Evolutionary conservation across 1,140 invertebrate genomes (phyloP), one percentile per base, ranked within the genome.

Genomic region (Piezodorus guildinii): DNA sequence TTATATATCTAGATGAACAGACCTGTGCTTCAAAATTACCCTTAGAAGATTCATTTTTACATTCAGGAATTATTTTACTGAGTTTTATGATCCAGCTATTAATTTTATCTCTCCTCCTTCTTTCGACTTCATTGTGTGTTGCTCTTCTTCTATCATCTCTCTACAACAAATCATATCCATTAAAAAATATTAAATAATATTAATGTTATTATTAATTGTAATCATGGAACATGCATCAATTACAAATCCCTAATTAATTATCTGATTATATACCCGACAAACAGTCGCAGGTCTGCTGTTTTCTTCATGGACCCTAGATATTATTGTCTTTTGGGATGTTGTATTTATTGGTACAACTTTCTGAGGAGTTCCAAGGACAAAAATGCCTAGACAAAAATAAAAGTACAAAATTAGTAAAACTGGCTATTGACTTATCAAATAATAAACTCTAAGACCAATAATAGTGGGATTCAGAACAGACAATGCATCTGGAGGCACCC

Each of bases 51-150:
- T 80, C 76, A 65, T 73, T 71, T 14, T 74, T 70, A 70, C 74
- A 76, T 17, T 78, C 75, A 15, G 79, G 77, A 68, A 80, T 74
- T 46, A 86, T 77, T 72, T 85, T 86, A 16, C 81, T 83, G 27
- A 87, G 72, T 70, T 83, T 83, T n/a, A 81, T 77, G 65, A 87
- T 87, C 84, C 85, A 87, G 68, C 81, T 83, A 72, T 86, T 87
- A 23, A 87, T 87, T 73, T 86, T 86, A 69, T 86, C 85, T 64
- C 79, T 70, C 62, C 81, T 70, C 65, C 80, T 69, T 68, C 79
- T 73, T 67, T 82, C 80, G 5, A 82, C 80, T 72, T 82, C 81
- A 67, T 81, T 81, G 62, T 81, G 80, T 16, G 79, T 81, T 5
- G 77, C 77, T 64, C 80, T 73, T 69, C 83, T 71, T 63, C 73